Percentiles rank a stretch among this genome's conserved stretches.
Conservation (phyloP, 2,113 vertebrate species). For the Ptyas mucosa region DNA sequence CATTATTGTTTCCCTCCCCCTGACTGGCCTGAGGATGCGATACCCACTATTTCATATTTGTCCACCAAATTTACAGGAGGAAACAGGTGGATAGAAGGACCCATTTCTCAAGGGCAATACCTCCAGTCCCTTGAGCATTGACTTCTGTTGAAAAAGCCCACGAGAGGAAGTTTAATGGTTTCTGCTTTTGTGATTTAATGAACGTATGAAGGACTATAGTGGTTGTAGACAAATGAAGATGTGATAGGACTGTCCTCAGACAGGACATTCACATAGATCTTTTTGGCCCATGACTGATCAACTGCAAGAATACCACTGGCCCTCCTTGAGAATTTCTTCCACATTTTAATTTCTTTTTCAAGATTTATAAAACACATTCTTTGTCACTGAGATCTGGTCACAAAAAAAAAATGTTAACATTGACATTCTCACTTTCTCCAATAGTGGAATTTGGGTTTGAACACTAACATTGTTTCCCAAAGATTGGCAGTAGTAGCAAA, state of each 20-base stretch:
- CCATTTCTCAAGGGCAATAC: not conserved
- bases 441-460: not conserved
- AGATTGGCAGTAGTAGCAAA: not conserved
- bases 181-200: not conserved
- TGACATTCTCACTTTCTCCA: not conserved
- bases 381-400: not conserved
- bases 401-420: not conserved
- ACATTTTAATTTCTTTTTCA: not conserved
- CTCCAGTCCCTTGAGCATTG: not conserved
- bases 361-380: not conserved
- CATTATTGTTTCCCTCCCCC: not conserved
- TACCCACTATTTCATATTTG: not conserved
- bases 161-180: not conserved
- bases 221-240: not conserved
- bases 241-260: not conserved
- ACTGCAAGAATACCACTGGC: not conserved
- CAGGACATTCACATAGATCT: not conserved
- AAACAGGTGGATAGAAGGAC: not conserved
- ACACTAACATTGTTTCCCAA: not conserved
- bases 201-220: not conserved
- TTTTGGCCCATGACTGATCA: not conserved
- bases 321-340: not conserved
- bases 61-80: not conserved
- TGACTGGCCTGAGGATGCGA: not conserved
- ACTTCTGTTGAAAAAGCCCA: not conserved